Conservation (phyloP, 1,140 invertebrate genomes). For the Trichogramma pretiosum region DNA sequence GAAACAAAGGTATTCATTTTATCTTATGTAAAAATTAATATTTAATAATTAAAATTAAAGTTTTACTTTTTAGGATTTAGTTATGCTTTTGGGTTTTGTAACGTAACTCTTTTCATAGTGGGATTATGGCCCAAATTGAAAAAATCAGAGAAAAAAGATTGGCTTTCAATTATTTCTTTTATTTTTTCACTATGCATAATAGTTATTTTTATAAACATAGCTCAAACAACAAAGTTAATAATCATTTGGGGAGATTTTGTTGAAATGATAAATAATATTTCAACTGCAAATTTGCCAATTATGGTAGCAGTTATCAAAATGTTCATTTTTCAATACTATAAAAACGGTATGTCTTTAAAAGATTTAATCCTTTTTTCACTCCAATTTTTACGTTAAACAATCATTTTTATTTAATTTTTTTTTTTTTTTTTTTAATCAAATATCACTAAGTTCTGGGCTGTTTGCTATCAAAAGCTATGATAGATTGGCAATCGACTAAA, state of each 20-base stretch:
- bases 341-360: slow-evolving; percentile 13
- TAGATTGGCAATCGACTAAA: slow-evolving; percentile 1
- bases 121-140: slow-evolving; percentile 10
- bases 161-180: neutral
- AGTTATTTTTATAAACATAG: slow-evolving; percentile 1
- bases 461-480: neutral
- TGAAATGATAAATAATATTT: slow-evolving; percentile 13
- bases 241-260: slow-evolving; percentile 15
- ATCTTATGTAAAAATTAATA: neutral
- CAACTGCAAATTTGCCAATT: slow-evolving; percentile 15
- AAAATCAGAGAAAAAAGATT: neutral
- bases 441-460: neutral
- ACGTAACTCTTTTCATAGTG: neutral
- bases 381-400: neutral
- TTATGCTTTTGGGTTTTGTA: slow-evolving; percentile 7
- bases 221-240: slow-evolving; percentile 11
- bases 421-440: neutral
- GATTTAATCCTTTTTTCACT: neutral
- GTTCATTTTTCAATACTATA: slow-evolving; percentile 4
- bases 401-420: neutral
- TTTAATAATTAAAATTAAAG: neutral
- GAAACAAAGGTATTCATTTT: neutral
- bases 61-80: slow-evolving; percentile 3
- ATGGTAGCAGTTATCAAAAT: slow-evolving; percentile 9
- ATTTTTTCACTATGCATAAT: neutral